Base-by-base conservation (phyloP, 2,888 invertebrate genomes). In the Habroteleia sp. region DNA sequence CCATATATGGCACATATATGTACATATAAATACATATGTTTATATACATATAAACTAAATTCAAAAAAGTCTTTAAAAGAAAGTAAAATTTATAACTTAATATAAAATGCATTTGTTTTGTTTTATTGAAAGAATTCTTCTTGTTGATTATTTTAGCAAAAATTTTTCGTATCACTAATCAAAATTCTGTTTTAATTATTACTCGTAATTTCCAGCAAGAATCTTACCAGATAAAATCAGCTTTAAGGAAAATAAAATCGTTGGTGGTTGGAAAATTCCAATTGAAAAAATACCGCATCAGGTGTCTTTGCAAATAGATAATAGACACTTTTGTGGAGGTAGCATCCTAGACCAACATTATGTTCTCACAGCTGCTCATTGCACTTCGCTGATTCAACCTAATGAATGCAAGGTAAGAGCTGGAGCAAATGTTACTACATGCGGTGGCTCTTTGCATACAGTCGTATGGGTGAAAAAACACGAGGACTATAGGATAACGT, bases 221-320 rank as follows among this genome's bases (percentile, higher is more conserved):
- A n/a, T n/a, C n/a, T n/a, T n/a, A n/a, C n/a, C n/a, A n/a, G n/a
- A n/a, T n/a, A 17, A 20, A 4, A 20, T 20, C 20, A 20, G 7
- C 13, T 33, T 58, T 1, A 14, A 29, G 0, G 27, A 33, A 33
- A 77, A 76, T 23, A 87, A 87, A 16, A 90, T 91, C 23, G 89
- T 91, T 0, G 91, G 91, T 0, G 91, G 91, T 5, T 86, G 89
- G 37, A 85, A 87, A 41, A 86, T 89, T 0, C 87, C 89, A n/a
- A 91, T 91, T 56, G 86, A 83, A 1, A 85, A 87, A 1, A 89
- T 88, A 0, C 91, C 91, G 0, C 90, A 90, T 78, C 91, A 91
- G 77, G 89, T 90, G 3, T 52, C 65, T 0, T 7, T 65, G 0
- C 42, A 52, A 27, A 0, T 1, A 0, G 0, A 1, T 3, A 48